These are phyloP conservation scores for Hormiphora californensis DNA, from an alignment of 37 sponge, comb jelly and placozoan genomes.

Conservation along the genomic window DNA sequence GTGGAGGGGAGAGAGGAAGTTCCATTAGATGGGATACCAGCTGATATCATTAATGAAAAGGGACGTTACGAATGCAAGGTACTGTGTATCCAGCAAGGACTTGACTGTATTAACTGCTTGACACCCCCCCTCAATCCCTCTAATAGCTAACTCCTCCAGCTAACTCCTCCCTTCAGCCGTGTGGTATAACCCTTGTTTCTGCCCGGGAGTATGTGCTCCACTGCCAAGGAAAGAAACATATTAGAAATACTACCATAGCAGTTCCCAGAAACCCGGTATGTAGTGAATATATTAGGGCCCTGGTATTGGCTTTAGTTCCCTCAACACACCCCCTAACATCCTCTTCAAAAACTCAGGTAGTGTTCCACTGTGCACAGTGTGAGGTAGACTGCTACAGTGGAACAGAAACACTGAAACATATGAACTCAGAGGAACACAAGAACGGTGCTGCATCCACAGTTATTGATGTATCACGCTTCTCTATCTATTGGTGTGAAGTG, in stretches of 20 bases:
- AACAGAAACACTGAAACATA: neutral
- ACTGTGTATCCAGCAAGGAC: too few relatives aligned
- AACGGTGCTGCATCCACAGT: neutral
- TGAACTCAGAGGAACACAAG: neutral
- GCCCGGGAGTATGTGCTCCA: neutral
- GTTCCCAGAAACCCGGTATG: too few relatives aligned
- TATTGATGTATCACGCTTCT: too few relatives aligned
- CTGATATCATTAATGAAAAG: neutral
- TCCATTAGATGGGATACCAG: neutral
- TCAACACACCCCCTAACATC: too few relatives aligned
- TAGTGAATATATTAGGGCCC: too few relatives aligned
- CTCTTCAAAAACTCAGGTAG: neutral
- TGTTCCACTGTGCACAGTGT: neutral
- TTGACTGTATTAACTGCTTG: too few relatives aligned
- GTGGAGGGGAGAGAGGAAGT: neutral
- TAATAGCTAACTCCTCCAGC: too few relatives aligned
- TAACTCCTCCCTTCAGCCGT: too few relatives aligned
- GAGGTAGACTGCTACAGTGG: neutral
- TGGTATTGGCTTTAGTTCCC: too few relatives aligned
- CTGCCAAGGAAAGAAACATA: neutral
- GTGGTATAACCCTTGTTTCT: too few relatives aligned
- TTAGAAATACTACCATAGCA: neutral
- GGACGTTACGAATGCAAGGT: conserved; percentile 32
- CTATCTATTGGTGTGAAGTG: too few relatives aligned
- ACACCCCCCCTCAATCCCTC: too few relatives aligned